Percentiles rank a stretch among this genome's conserved stretches.
phyloP scores from a whole-genome alignment of 2,113 vertebrate genomes.

The Phylloscopus trochiloides region DNA sequence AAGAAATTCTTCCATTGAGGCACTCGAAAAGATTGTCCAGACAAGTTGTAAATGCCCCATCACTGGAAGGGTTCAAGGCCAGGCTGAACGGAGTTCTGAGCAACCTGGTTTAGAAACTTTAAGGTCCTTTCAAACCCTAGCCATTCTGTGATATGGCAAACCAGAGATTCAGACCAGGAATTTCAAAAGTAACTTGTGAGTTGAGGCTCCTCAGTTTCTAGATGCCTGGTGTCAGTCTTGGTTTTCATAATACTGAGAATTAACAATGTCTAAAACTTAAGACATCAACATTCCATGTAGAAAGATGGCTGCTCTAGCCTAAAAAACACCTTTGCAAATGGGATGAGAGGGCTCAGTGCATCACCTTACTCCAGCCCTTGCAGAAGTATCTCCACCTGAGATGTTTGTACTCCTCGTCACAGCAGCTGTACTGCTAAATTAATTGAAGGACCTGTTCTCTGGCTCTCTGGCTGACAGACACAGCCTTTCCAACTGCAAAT shows the following conservation, averaged over 20 bases:
- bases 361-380: neutral
- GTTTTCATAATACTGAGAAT: neutral
- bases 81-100: neutral
- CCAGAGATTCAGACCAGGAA: neutral
- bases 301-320: neutral
- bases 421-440: neutral
- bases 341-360: neutral
- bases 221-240: neutral
- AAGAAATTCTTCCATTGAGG: neutral
- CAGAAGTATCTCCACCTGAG: neutral
- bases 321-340: neutral
- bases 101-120: neutral
- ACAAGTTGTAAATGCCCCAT: neutral
- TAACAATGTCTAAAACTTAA: neutral
- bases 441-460: too few species aligned
- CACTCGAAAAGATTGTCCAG: neutral
- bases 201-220: neutral
- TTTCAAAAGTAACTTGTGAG: neutral
- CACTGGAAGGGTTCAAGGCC: neutral
- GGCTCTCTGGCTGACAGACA: neutral
- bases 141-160: fast-evolving
- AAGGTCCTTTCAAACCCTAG: neutral
- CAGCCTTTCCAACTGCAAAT: neutral
- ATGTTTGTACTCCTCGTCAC: neutral
- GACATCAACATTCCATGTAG: neutral